These are phyloP conservation scores for Dryobates pubescens DNA, from an alignment of 2,797 vertebrate genomes.

Conservation along the genomic window DNA sequence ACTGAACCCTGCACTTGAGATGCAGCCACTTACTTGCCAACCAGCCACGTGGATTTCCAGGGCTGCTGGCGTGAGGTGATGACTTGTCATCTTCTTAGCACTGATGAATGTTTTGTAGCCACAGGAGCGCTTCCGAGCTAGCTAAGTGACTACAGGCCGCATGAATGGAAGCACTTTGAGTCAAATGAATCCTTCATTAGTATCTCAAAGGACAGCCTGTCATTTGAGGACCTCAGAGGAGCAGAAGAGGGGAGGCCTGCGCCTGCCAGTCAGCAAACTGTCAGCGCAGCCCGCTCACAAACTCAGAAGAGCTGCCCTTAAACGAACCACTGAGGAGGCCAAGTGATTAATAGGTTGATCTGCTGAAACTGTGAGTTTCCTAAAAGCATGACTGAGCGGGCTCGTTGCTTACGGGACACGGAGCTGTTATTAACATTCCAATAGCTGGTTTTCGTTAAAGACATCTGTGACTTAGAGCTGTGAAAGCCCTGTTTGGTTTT, in stretches of 20 bases:
- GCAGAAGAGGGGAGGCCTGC: background rate
- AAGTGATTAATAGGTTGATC: slow-evolving; percentile 63
- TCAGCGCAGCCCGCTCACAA: background rate
- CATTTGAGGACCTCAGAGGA: background rate
- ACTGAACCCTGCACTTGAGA: too few species aligned
- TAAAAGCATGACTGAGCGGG: slow-evolving; percentile 46
- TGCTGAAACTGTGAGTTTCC: slow-evolving; percentile 43
- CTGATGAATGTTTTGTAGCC: background rate
- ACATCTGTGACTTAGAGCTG: slow-evolving; percentile 60
- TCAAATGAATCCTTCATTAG: slow-evolving; percentile 14
- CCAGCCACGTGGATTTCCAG: background rate
- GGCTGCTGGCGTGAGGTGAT: background rate
- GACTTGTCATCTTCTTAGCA: slow-evolving; percentile 1
- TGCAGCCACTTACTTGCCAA: background rate
- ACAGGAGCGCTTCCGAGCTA: background rate
- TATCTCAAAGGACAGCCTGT: slow-evolving; percentile 4
- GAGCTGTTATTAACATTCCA: slow-evolving; percentile 62
- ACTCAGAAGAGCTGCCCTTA: slow-evolving; percentile 1
- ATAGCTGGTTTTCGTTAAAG: slow-evolving; percentile 66
- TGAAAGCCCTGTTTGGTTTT: slow-evolving; percentile 64
- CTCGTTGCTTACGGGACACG: slow-evolving; percentile 59
- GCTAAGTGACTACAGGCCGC: slow-evolving; percentile 6
- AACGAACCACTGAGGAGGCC: background rate
- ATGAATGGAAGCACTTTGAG: slow-evolving; percentile 10
- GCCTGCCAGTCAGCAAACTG: background rate